Conservation (phyloP, 2,888 invertebrate species). For the Phorcus lineatus region DNA sequence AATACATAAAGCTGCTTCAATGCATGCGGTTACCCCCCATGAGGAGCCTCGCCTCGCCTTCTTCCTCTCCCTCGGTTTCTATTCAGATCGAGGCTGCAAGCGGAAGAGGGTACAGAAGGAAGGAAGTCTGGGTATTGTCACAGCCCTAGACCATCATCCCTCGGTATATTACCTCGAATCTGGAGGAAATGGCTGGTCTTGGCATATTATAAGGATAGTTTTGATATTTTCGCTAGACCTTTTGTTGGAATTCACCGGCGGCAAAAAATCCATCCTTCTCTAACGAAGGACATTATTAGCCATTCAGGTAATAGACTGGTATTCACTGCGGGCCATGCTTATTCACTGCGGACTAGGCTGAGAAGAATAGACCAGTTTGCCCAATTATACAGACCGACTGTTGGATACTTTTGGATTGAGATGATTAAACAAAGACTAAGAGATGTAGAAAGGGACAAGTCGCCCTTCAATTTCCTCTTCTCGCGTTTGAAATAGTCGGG, state of each 20-base stretch:
- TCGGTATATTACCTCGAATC: slow-evolving; percentile 15
- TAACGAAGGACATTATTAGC: slow-evolving; percentile 28
- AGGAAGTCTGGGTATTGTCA: slow-evolving; percentile 16
- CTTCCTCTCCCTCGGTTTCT: not conserved
- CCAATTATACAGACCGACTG: slow-evolving; percentile 10
- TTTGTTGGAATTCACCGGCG: slow-evolving; percentile 25
- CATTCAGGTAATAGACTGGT: slow-evolving; percentile 22
- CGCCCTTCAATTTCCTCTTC: slow-evolving; percentile 23
- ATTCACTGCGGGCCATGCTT: slow-evolving; percentile 26
- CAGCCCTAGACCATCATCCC: not conserved
- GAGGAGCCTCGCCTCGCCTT: not conserved
- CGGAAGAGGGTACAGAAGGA: slow-evolving; percentile 16
- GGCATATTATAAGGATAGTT: slow-evolving; percentile 23
- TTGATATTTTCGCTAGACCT: slow-evolving; percentile 25
- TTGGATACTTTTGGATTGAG: slow-evolving; percentile 15
- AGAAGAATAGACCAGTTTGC: slow-evolving; percentile 23
- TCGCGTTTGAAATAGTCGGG: slow-evolving; percentile 22
- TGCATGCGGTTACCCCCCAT: slow-evolving; percentile 8
- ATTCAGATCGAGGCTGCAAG: slow-evolving; percentile 8
- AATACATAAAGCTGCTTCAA: too few relatives aligned
- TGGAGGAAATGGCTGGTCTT: slow-evolving; percentile 21
- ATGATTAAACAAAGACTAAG: slow-evolving; percentile 23
- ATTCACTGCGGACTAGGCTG: slow-evolving; percentile 21
- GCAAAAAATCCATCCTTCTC: slow-evolving; percentile 28
- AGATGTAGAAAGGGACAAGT: not conserved